Evolutionary conservation across 2,113 vertebrate genomes (phyloP).

Genomic region (Cranoglanis bouderius): DNA sequence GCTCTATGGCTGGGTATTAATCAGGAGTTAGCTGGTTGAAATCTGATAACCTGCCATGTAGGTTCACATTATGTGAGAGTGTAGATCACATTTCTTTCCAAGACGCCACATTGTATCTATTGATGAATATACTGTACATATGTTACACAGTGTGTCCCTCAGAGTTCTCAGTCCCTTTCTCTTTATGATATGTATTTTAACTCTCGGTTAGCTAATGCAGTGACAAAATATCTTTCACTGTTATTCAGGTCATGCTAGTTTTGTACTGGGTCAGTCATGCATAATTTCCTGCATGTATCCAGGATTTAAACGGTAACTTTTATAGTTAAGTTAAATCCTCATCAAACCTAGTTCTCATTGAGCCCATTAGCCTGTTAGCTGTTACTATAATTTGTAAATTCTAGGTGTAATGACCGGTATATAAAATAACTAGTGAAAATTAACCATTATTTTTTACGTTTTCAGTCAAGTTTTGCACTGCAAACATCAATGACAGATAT

Average conservation of each 20-base stretch:
- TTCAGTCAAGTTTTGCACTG: too few relatives aligned
- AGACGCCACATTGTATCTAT: neutral
- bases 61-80: neutral
- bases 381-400: too few relatives aligned
- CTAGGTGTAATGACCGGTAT: too few relatives aligned
- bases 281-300: neutral
- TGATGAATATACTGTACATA: neutral
- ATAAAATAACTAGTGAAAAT: too few relatives aligned
- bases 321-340: neutral
- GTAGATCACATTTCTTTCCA: slow-evolving; percentile 1
- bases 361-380: too few relatives aligned
- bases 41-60: slow-evolving; percentile 14
- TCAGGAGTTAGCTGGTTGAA: neutral
- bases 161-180: neutral
- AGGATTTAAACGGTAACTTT: neutral
- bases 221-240: neutral
- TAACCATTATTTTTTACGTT: too few relatives aligned
- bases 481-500: too few relatives aligned
- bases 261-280: neutral
- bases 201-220: neutral
- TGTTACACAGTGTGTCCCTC: neutral
- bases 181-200: neutral
- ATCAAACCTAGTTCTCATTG: too few relatives aligned
- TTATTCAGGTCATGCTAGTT: neutral
- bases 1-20: neutral